A percentile compares a stretch with the other conserved stretches of the same genome.
Evolutionary conservation across 2,113 vertebrate species (phyloP).

Genomic region (Chloebia gouldiae): DNA sequence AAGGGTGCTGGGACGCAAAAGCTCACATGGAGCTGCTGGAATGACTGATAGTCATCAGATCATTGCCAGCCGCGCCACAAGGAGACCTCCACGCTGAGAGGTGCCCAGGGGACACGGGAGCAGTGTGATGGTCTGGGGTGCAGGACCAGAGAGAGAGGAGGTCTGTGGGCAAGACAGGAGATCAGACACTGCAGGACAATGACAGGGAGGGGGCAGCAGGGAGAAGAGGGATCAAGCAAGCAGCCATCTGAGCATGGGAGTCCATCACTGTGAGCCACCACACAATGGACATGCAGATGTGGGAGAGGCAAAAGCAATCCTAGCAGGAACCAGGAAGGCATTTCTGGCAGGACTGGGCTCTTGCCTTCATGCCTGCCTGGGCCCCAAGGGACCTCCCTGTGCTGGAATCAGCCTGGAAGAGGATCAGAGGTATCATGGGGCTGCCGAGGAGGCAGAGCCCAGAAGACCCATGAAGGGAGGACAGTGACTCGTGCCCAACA

Average conservation of each 20-base stretch:
- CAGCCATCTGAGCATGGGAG: accelerated
- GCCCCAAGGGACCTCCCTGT: neutral
- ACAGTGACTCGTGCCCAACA: neutral
- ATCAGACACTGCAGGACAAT: accelerated
- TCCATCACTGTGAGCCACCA: neutral
- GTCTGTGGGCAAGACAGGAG: neutral
- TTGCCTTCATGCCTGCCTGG: neutral
- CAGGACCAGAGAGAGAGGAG: neutral
- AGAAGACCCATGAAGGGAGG: neutral
- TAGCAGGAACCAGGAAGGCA: neutral
- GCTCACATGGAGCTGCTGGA: accelerated
- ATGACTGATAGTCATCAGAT: neutral
- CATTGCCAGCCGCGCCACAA: accelerated
- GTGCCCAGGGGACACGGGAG: neutral
- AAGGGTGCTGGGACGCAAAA: neutral
- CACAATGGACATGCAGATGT: accelerated
- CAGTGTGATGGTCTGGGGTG: neutral
- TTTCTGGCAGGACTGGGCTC: neutral
- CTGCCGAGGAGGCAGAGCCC: neutral
- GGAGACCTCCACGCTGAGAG: accelerated
- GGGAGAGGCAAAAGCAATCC: neutral
- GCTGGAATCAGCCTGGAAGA: neutral
- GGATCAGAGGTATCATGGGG: neutral
- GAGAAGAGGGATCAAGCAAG: neutral
- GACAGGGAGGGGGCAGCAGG: neutral